Conservation (phyloP, 2,113 vertebrate genomes). For the Laterallus jamaicensis region DNA sequence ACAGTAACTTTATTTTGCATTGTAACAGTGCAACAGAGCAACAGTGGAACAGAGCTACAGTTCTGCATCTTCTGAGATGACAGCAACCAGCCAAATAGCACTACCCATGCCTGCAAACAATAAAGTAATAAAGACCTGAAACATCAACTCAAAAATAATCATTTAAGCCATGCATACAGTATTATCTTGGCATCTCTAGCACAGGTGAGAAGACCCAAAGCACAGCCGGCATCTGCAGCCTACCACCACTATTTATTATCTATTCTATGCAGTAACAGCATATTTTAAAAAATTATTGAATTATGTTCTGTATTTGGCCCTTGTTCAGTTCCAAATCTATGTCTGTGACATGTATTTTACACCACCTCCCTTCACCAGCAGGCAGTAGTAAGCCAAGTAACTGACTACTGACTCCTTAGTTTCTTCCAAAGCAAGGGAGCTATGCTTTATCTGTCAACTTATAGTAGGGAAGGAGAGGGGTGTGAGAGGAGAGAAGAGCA, state of each 20-base stretch:
- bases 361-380: not conserved
- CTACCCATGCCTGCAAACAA: not conserved
- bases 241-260: not conserved
- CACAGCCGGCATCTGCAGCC: not conserved
- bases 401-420: not conserved
- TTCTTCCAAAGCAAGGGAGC: not conserved
- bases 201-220: not conserved
- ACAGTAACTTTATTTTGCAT: not conserved
- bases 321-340: not conserved
- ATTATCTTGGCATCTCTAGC: not conserved
- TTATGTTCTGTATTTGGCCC: not conserved
- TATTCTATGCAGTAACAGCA: not conserved
- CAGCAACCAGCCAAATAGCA: not conserved
- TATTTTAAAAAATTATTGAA: not conserved
- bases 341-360: not conserved
- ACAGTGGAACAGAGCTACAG: accelerated
- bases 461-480: accelerated
- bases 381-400: not conserved
- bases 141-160: not conserved
- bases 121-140: not conserved
- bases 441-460: not conserved
- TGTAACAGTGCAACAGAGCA: accelerated
- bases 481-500: not conserved
- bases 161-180: not conserved
- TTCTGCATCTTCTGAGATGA: not conserved